phyloP scores from a whole-genome alignment of 2,797 vertebrate species.

The Hydrophis major region DNA sequence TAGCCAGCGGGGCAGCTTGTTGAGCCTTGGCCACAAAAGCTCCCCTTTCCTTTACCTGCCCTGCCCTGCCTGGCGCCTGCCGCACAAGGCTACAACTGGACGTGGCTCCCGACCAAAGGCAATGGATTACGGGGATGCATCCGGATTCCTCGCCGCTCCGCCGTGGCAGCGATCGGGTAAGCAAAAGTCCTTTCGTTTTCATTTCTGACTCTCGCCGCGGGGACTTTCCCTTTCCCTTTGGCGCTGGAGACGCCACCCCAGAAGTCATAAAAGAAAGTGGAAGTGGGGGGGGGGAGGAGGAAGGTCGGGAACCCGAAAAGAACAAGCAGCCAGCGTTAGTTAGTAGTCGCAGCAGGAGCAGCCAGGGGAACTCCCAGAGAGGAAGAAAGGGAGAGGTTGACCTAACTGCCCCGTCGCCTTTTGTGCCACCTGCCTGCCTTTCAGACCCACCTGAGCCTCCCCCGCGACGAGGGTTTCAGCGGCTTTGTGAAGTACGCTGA shows the following conservation, averaged over 20 bases:
- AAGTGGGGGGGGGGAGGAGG: rapidly evolving
- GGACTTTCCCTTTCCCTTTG: neutral
- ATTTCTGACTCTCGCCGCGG: neutral
- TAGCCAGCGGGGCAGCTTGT: conserved; percentile 13
- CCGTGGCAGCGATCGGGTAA: conserved; percentile 64
- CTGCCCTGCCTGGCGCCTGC: neutral
- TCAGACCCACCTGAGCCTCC: neutral
- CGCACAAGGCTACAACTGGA: neutral
- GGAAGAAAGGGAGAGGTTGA: neutral
- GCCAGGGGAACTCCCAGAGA: neutral
- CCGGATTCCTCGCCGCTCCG: conserved; percentile 41
- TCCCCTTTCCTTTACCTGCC: neutral
- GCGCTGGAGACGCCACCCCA: neutral
- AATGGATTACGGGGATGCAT: conserved; percentile 67
- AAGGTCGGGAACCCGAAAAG: neutral
- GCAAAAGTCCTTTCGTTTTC: conserved; percentile 27
- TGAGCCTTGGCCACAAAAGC: neutral
- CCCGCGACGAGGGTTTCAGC: neutral
- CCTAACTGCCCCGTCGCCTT: too few species aligned
- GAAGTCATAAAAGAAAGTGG: conserved; percentile 20
- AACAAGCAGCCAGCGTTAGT: neutral
- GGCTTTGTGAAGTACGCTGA: neutral
- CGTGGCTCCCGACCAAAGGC: conserved; percentile 41
- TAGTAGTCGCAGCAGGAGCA: neutral
- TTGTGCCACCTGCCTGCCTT: neutral